Base-by-base conservation (phyloP, 2,797 vertebrate genomes). In the Artibeus jamaicensis region DNA sequence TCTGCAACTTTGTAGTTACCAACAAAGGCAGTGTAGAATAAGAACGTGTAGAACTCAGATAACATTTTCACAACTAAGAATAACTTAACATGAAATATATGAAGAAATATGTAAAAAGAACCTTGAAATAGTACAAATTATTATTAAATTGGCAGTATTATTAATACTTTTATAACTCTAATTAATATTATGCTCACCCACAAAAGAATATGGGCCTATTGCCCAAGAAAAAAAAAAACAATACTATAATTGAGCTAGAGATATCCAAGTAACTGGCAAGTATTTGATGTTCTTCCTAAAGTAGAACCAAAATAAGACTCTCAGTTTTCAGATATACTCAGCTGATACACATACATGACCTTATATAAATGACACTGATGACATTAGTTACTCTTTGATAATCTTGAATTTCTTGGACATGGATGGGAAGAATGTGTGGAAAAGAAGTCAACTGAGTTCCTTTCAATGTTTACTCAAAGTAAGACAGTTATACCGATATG, bases 281-380 rank as follows among this genome's bases (percentile, higher is more conserved):
- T 79, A 85, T 55, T 53, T 95, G 29, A 90, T 46, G 87, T 59
- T 78, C 16, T 4, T 91, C 21, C n/a, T 86, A 15, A 81, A 83
- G n/a, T 50, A 62, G 22, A 55, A 79, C 4, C 32, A 89, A 88
- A 93, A 59, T 50, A 89, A 89, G 62, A 86, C 24, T 74, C 24
- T 92, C 34, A 57, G 26, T 84, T 93, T 21, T 96, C 81, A 96
- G 92, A 84, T 87, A 94, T 86, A 44, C 5, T 11, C 26, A 89
- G 9, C 11, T 55, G 59, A 3, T 92, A 34, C 24, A 87, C 48
- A 71, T 85, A 85, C 76, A 90, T 57, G 9, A 26, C 11, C 86
- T 37, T 55, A 53, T 55, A 71, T 85, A 87, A 76, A 90, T 26
- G 9, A 57, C 9, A 88, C 22, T 93, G 44, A 44, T 67, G 14